Evolutionary conservation across 2,888 invertebrate genomes (phyloP), one percentile per base, ranked within the genome.

Genomic region (Furcula furcula): DNA sequence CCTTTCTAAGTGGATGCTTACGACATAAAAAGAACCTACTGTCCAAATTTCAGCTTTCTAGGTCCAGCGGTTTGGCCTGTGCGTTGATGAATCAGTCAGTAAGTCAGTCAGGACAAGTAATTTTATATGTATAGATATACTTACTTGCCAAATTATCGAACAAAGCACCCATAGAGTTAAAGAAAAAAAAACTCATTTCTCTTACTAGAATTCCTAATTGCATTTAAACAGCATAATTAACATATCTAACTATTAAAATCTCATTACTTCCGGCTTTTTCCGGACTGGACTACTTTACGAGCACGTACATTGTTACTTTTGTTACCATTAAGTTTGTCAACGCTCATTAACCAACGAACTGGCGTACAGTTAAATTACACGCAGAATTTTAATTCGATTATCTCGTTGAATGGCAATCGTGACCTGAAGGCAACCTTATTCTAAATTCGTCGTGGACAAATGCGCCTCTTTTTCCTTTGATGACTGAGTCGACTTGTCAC

Each of bases 341-440:
- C n/a, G 25, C 35, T 16, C 3, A 32, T 34, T 21, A 19, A 9
- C 19, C n/a, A 14, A 11, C 22, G 4, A 39, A 31, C 3, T 16
- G 10, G 25, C 18, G 29, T 14, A 34, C 23, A 30, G 31, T 36
- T 26, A 30, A 44, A 42, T 40, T 45, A 37, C 33, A 34, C 33
- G 30, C 36, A 29, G 25, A 44, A 42, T 37, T 31, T 16, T 41
- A 53, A 51, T 44, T 40, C 13, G 16, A 32, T 41, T 47, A 40
- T 34, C 25, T 40, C 40, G 31, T 46, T 35, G 40, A 7, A 7
- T 23, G 4, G n/a, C 43, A 54, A 53, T 55, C 34, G 37, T 49
- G 58, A 54, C 59, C 55, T 37, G 49, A 42, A 51, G 36, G 36
- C 36, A 44, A 43, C 35, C 45, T 40, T 42, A 53, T 52, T 42